These are phyloP conservation scores for Tringa solitaria DNA, from an alignment of 2,113 vertebrate species.

Conservation along the genomic window DNA sequence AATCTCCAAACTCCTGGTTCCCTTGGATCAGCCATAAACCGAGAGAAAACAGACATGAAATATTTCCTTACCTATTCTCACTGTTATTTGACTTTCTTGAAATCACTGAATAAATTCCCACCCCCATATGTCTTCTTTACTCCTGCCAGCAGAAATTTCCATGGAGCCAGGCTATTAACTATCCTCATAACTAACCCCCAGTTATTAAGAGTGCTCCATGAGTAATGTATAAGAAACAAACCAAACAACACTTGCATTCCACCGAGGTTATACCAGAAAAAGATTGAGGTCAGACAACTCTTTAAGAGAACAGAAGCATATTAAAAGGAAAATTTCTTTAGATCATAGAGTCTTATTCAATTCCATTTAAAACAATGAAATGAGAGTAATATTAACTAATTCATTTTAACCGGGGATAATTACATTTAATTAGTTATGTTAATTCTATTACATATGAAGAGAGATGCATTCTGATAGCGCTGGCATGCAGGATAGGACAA, in stretches of 20 bases:
- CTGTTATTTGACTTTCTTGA: neutral
- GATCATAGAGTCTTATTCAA: neutral
- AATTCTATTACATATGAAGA: neutral
- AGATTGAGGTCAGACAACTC: neutral
- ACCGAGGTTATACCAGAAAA: neutral
- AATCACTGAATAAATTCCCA: neutral
- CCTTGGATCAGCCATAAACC: neutral
- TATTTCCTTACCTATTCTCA: neutral
- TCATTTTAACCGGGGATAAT: neutral
- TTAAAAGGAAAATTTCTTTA: neutral
- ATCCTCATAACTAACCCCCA: neutral
- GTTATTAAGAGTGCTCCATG: neutral
- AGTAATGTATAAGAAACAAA: neutral
- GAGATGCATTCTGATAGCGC: neutral
- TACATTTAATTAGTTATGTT: neutral
- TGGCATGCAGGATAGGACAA: neutral
- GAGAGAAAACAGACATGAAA: neutral
- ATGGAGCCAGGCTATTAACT: neutral
- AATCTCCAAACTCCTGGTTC: neutral
- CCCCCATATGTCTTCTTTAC: neutral
- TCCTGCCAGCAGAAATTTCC: neutral
- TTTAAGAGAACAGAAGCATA: neutral
- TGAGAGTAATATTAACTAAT: neutral
- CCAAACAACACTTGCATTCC: neutral
- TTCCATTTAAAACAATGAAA: neutral